Base-by-base conservation (phyloP, 2,113 vertebrate genomes). In the Serilophus lunatus region DNA sequence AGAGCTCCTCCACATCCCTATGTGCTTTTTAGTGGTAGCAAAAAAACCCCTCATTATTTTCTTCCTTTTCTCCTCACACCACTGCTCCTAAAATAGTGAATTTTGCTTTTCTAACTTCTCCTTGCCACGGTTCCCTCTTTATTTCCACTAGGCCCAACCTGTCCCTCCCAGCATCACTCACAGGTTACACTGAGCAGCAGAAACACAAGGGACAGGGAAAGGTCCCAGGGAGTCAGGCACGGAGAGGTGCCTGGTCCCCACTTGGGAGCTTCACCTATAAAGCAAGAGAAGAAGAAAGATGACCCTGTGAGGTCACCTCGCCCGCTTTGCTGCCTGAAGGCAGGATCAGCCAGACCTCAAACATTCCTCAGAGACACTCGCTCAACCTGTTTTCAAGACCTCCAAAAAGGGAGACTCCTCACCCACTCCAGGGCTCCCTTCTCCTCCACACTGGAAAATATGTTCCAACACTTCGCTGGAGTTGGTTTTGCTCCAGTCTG, bases 261-360 rank as follows among this genome's bases (percentile, higher is more conserved):
- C 64, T 44, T 44, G 18, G 47, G 31, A 56, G 24, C 42, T 88
- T 79, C 28, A 22, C 18, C 63, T 65, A 64, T 18, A 60, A 75
- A 87, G 80, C 16, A 74, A 35, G 3, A 40, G 25, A 7, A 53
- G 33, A n/a, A 59, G 51, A 78, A 69, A 68, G 56, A 23, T 42
- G 88, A 88, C 76, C 71, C 71, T 38, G 25, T 47, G 68, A 94
- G 72, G 83, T 81, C 83, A 93, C 9, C 14, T 11, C 86, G 35
- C 56, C 75, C 57, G 59, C 33, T 66, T 5, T 66, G 47, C 60
- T 78, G 87, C 87, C 92, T 6, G 16, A n/a, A 95, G 94, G 90
- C 90, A 95, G 85, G 70, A 88, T 92, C 88, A 93, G 68, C 54
- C 92, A 93, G 79, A 80, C 90, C 71, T 77, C 36, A 96, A 82